These are phyloP conservation scores for Genyomyrus donnyi DNA, from an alignment of 2,113 vertebrate species.

Conservation along the genomic window DNA sequence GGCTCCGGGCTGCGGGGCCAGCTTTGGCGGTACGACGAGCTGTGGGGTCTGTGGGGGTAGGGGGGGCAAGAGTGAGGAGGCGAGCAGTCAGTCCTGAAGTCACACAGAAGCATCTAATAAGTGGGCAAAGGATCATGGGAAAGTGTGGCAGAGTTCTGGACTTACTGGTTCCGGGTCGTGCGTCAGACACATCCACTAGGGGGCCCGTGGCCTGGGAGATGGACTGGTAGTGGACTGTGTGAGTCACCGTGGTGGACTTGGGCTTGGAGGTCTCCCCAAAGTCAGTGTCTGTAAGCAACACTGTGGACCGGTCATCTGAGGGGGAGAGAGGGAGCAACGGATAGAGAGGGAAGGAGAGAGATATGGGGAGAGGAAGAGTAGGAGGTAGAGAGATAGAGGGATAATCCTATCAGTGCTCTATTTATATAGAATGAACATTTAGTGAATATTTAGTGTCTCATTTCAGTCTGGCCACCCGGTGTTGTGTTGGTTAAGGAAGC, in stretches of 20 bases:
- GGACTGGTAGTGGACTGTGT: slow-evolving; percentile 95
- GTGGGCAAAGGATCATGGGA: neutral
- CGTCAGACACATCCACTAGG: slow-evolving; percentile 91
- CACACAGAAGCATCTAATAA: neutral
- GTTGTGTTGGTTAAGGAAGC: neutral
- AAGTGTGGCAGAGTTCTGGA: slow-evolving; percentile 25
- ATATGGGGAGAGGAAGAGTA: neutral
- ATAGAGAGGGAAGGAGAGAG: slow-evolving; percentile 4
- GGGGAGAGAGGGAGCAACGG: neutral
- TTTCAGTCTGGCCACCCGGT: neutral
- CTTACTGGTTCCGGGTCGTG: slow-evolving; percentile 96
- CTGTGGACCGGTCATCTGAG: slow-evolving; percentile 88
- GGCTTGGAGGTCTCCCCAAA: slow-evolving; percentile 94
- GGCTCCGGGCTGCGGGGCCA: slow-evolving; percentile 81
- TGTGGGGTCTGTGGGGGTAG: slow-evolving; percentile 73
- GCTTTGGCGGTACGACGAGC: slow-evolving; percentile 88
- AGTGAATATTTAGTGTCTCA: neutral
- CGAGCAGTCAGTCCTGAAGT: neutral
- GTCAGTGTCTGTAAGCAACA: slow-evolving; percentile 89
- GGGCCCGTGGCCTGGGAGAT: slow-evolving; percentile 94
- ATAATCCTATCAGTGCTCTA: neutral
- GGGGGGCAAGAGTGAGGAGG: neutral
- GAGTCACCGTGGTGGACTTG: slow-evolving; percentile 92
- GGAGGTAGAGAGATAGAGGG: neutral
- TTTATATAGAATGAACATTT: neutral